Percentiles rank a stretch among this genome's conserved stretches.
Conservation (phyloP, 1,140 invertebrate genomes). For the Heliconius congener region DNA sequence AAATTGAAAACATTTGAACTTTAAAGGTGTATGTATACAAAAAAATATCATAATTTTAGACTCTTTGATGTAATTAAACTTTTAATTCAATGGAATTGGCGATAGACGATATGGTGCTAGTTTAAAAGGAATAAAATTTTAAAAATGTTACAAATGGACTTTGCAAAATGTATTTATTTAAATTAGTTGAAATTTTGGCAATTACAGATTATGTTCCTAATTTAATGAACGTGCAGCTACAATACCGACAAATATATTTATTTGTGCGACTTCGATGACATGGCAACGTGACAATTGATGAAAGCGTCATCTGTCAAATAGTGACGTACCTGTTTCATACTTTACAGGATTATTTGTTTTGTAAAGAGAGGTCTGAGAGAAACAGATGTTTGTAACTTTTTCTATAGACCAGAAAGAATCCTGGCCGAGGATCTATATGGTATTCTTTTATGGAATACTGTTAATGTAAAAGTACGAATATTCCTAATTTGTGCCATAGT, state of each 20-base stretch:
- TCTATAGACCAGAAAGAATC: not conserved
- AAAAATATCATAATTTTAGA: not conserved
- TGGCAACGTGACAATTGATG: not conserved
- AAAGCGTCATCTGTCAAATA: not conserved
- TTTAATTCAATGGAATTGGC: slow-evolving; percentile 21
- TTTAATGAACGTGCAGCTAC: slow-evolving; percentile 30
- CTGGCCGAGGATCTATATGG: not conserved
- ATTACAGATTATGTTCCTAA: slow-evolving; percentile 71
- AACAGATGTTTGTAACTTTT: not conserved
- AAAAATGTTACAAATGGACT: slow-evolving; percentile 48
- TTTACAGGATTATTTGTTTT: too few species aligned
- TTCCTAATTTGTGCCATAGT: slow-evolving; percentile 59
- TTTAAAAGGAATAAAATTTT: slow-evolving; percentile 13
- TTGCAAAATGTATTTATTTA: slow-evolving; percentile 48
- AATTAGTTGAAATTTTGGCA: slow-evolving; percentile 64
- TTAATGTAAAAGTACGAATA: slow-evolving; percentile 34
- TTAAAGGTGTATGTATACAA: not conserved
- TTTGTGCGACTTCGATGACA: not conserved
- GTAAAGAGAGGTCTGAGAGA: too few species aligned
- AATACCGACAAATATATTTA: not conserved
- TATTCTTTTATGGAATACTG: not conserved
- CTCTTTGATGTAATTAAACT: slow-evolving; percentile 11
- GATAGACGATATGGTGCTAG: slow-evolving; percentile 14
- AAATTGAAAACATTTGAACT: not conserved
- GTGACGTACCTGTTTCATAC: too few species aligned